phyloP scores from a whole-genome alignment of 1,140 invertebrate genomes.

The Stegodyphus dumicola region DNA sequence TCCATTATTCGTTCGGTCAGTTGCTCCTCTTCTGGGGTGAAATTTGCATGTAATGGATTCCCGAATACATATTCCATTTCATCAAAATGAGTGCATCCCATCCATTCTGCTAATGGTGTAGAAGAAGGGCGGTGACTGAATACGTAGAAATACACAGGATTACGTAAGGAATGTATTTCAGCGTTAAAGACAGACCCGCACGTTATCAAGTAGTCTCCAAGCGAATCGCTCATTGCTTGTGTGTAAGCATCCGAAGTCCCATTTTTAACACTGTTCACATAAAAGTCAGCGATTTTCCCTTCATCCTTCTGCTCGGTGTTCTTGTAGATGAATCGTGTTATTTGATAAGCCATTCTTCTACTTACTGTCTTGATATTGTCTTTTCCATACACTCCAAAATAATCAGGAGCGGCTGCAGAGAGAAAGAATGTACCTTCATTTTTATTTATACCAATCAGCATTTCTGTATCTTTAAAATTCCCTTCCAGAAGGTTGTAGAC shows the following conservation, averaged over 20 bases:
- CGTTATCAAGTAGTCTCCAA: neutral
- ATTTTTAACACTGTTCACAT: neutral
- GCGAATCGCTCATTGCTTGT: neutral
- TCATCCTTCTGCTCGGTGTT: neutral
- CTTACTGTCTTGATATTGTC: neutral
- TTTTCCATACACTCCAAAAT: neutral
- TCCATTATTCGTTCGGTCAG: neutral
- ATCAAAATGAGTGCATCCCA: neutral
- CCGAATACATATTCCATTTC: neutral
- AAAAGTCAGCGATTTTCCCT: neutral
- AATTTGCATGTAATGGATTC: neutral
- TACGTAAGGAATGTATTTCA: neutral
- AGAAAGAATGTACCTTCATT: constrained; percentile 56
- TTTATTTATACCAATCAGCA: constrained; percentile 45
- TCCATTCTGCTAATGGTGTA: neutral
- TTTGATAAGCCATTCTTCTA: neutral
- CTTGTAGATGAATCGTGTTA: neutral
- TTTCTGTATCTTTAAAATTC: constrained; percentile 42
- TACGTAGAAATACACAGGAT: neutral
- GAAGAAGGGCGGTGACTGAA: neutral
- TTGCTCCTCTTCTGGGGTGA: neutral
- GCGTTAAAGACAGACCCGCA: neutral
- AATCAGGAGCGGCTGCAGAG: neutral
- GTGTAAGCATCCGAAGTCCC: neutral
- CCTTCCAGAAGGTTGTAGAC: constrained; percentile 14